Percentiles rank a stretch among this genome's conserved stretches.
Evolutionary conservation across 2,888 invertebrate species (phyloP).

Genomic region (Andricus curvator): DNA sequence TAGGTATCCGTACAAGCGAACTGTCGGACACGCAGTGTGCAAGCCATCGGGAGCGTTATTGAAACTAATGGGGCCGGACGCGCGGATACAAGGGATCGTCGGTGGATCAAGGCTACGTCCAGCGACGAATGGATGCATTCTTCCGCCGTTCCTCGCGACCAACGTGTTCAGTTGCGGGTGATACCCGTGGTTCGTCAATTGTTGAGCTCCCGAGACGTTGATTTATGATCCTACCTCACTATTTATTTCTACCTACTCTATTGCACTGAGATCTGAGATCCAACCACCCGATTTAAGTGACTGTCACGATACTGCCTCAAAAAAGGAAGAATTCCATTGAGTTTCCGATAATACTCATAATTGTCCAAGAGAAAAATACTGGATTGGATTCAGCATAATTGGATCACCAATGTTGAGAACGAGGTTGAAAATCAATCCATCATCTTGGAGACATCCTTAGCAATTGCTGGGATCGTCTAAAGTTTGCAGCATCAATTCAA

Average conservation of each 20-base stretch:
- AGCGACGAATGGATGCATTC: constrained; percentile 64
- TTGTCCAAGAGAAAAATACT: not conserved
- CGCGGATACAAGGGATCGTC: constrained; percentile 71
- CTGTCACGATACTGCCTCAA: not conserved
- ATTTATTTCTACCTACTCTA: constrained; percentile 30
- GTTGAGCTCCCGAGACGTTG: constrained; percentile 29
- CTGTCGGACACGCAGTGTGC: constrained; percentile 55
- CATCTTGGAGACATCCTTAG: not conserved
- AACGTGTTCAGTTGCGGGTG: constrained; percentile 44
- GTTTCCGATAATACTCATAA: not conserved
- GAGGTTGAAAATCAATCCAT: not conserved
- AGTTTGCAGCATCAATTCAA: not conserved
- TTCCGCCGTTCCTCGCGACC: constrained; percentile 66
- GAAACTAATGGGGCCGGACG: constrained; percentile 78
- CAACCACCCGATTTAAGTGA: not conserved
- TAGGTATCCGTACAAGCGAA: constrained; percentile 39
- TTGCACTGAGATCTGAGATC: constrained; percentile 1
- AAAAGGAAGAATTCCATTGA: not conserved
- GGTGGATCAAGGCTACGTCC: constrained; percentile 68
- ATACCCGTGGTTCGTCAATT: constrained; percentile 46
- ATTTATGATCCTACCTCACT: constrained; percentile 34
- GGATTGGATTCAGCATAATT: not conserved
- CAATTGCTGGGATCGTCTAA: not conserved
- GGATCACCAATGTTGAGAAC: not conserved
- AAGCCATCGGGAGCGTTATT: constrained; percentile 75